Evolutionary conservation across 2,797 vertebrate species (phyloP), one percentile per base, ranked within the genome.

Genomic region (Lepus townsendii): DNA sequence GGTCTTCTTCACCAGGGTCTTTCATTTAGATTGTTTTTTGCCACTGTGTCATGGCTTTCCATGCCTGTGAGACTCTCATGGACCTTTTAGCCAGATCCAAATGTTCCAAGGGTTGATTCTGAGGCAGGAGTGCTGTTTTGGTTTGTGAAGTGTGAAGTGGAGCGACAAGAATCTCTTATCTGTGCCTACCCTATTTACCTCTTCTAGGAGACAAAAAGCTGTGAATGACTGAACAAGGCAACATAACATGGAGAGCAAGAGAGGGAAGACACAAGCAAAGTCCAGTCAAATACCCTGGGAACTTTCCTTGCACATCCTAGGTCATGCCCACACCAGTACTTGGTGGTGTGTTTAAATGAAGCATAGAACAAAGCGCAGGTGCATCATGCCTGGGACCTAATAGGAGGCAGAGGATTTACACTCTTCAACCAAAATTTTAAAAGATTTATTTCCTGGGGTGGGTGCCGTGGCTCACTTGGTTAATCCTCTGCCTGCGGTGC

Each of bases 181-280:
- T 16, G 62, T 69, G 52, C 24, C 57, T 52, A 16, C 30, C 68
- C 26, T 22, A 60, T 9, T 62, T 26, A 42, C 27, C 52, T 73
- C 65, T 84, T 73, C 88, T 30, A 66, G 60, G 27, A 80, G 68
- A 16, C 14, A 32, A 57, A 83, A 72, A n/a, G 17, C 20, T 80
- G 5, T 9, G 12, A 78, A 75, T 63, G 63, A 26, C 3, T 50
- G 22, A 95, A 27, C 8, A 7, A 73, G 66, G 47, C 5, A 2
- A 57, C 2, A 3, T 38, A 63, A 30, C 2, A 65, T 3, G 38
- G 1, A 1, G 52, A 26, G 0, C 2, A 26, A 26, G 17, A 22
- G 57, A 66, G 11, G 60, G 6, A 77, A 84, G 22, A 66, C 8
- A 71, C 42, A 32, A 32, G 47, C 24, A 82, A 71, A 42, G 0